Evolutionary conservation across 1,140 invertebrate species (phyloP).

Genomic region (Microplitis mediator): DNA sequence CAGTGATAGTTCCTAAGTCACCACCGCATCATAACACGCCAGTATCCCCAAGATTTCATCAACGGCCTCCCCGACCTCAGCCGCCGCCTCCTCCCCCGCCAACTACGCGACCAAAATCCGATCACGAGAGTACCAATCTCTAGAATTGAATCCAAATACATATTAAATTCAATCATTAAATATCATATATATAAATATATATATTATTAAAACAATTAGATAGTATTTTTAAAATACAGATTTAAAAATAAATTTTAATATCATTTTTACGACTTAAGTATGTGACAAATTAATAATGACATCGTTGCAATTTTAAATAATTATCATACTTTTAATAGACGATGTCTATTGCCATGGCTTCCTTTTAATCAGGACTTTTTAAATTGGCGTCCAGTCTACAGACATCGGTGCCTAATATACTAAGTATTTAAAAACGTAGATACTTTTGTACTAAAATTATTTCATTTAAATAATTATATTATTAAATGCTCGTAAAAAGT

Average conservation of each 20-base stretch:
- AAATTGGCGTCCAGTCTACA: background rate
- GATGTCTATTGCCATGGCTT: slow-evolving; percentile 17
- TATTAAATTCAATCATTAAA: background rate
- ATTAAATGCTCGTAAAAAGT: background rate
- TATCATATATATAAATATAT: background rate
- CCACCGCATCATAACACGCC: slow-evolving; percentile 49
- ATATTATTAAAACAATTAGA: background rate
- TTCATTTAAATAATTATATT: background rate
- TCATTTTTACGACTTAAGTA: background rate
- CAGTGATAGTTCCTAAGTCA: slow-evolving; percentile 47
- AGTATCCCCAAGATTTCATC: slow-evolving; percentile 52
- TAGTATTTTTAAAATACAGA: background rate
- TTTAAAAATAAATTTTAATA: too few species aligned
- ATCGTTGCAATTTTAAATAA: background rate
- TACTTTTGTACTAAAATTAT: background rate
- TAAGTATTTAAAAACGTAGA: slow-evolving; percentile 1
- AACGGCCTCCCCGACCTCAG: slow-evolving; percentile 57
- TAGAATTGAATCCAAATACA: slow-evolving; percentile 33
- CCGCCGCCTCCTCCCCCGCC: slow-evolving; percentile 60
- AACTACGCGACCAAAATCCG: slow-evolving; percentile 48
- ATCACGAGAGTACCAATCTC: slow-evolving; percentile 61
- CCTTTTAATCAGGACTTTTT: slow-evolving; percentile 15
- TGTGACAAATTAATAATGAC: background rate
- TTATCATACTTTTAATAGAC: too few species aligned
- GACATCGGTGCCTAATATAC: slow-evolving; percentile 15